Evolutionary conservation across 2,888 invertebrate species (phyloP).

Genomic region (Andrena minutula): DNA sequence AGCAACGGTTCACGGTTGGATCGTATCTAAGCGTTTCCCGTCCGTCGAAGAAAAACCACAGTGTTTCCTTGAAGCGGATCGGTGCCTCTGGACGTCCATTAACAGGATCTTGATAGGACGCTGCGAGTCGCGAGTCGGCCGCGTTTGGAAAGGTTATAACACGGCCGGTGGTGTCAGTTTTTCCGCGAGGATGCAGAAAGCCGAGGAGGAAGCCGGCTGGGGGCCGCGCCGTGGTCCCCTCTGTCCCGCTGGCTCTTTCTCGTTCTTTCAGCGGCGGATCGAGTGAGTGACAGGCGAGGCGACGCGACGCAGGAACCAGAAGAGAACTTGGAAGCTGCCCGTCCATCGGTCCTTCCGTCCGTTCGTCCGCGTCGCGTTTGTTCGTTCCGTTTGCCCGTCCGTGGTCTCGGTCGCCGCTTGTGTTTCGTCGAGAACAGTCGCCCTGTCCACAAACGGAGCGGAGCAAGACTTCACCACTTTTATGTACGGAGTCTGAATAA

Average conservation of each 20-base stretch:
- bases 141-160: slow-evolving; percentile 57
- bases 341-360: slow-evolving; percentile 75
- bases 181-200: slow-evolving; percentile 44
- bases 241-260: slow-evolving; percentile 51
- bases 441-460: slow-evolving; percentile 84
- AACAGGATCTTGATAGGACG: slow-evolving; percentile 38
- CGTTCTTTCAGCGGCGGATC: slow-evolving; percentile 47
- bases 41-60: slow-evolving; percentile 7
- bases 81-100: slow-evolving; percentile 18
- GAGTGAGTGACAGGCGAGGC: slow-evolving; percentile 73
- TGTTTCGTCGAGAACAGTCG: slow-evolving; percentile 62
- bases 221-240: slow-evolving; percentile 23
- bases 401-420: slow-evolving; percentile 10
- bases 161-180: slow-evolving; percentile 52
- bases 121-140: slow-evolving; percentile 12
- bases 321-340: slow-evolving; percentile 67
- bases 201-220: neutral
- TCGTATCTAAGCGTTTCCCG: neutral
- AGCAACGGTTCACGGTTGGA: neutral
- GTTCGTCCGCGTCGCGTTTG: slow-evolving; percentile 69
- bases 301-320: slow-evolving; percentile 66
- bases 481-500: slow-evolving; percentile 85
- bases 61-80: neutral
- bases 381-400: slow-evolving; percentile 2
- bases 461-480: slow-evolving; percentile 85